A percentile compares a stretch with the other conserved stretches of the same genome.
Evolutionary conservation across 2,888 invertebrate species (phyloP).

Genomic region (Chloroclystis v-ata): DNA sequence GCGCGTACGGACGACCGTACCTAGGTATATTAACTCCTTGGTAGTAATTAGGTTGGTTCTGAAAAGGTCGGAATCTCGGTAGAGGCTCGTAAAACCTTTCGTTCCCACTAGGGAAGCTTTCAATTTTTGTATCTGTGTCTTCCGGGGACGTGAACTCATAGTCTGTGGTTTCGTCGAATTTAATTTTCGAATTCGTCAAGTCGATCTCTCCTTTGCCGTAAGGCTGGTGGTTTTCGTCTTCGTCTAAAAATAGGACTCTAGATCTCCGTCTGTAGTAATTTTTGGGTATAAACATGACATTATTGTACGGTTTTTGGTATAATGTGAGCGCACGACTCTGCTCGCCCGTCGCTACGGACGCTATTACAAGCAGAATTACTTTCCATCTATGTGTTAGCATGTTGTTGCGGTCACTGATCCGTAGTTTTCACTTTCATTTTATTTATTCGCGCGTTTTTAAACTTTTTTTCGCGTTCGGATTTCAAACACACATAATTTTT

Average conservation of each 20-base stretch:
- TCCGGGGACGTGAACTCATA: slow-evolving; percentile 67
- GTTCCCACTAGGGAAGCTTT: slow-evolving; percentile 52
- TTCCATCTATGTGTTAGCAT: slow-evolving; percentile 74
- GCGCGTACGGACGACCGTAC: slow-evolving; percentile 60
- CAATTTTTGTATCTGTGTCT: slow-evolving; percentile 33
- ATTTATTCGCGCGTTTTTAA: slow-evolving; percentile 25
- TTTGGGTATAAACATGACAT: slow-evolving; percentile 64
- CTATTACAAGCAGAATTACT: slow-evolving; percentile 63
- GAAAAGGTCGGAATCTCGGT: slow-evolving; percentile 47
- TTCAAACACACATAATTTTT: slow-evolving; percentile 43
- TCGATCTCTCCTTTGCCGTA: slow-evolving; percentile 67
- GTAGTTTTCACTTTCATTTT: slow-evolving; percentile 68
- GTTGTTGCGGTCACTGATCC: slow-evolving; percentile 68
- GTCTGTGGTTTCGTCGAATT: slow-evolving; percentile 68
- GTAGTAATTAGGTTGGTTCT: slow-evolving; percentile 50
- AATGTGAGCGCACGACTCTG: slow-evolving; percentile 63
- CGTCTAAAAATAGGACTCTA: slow-evolving; percentile 60
- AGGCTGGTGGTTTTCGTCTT: slow-evolving; percentile 56
- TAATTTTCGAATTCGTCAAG: slow-evolving; percentile 63
- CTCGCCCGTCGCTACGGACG: slow-evolving; percentile 58
- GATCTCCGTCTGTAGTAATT: slow-evolving; percentile 45
- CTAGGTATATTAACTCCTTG: slow-evolving; percentile 41
- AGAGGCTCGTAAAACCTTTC: slow-evolving; percentile 62
- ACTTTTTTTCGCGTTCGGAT: slow-evolving; percentile 25
- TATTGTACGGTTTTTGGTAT: slow-evolving; percentile 54